Percentiles rank a stretch among this genome's conserved stretches.
Evolutionary conservation across 2,888 invertebrate species (phyloP).

Genomic region (Melangyna quadrimaculata): DNA sequence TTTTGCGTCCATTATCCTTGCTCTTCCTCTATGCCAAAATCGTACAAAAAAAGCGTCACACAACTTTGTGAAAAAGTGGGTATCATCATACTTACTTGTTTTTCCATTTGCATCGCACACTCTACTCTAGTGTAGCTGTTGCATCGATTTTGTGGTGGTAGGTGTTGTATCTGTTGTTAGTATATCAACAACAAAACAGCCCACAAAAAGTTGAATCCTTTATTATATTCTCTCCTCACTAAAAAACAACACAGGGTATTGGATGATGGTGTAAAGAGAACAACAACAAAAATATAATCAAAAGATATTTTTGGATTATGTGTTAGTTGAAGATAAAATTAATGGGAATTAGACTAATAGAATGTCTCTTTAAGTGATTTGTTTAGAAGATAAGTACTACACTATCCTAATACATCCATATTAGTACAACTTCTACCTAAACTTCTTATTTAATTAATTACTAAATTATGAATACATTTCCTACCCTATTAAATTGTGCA

Average conservation of each 20-base stretch:
- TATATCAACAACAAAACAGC: conserved; percentile 36
- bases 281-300: background rate
- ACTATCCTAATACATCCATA: too few species aligned
- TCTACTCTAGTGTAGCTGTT: conserved; percentile 11
- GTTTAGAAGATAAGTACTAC: too few species aligned
- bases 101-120: conserved; percentile 29
- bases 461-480: too few species aligned
- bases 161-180: conserved; percentile 1
- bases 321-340: too few species aligned
- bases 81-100: background rate
- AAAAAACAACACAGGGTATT: conserved; percentile 15
- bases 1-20: conserved; percentile 23
- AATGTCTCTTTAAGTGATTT: too few species aligned
- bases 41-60: conserved; percentile 16
- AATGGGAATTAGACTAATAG: too few species aligned
- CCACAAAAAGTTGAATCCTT: conserved; percentile 51
- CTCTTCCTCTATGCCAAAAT: background rate
- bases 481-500: too few species aligned
- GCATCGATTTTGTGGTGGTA: conserved; percentile 38
- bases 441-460: too few species aligned
- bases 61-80: background rate
- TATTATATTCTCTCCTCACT: conserved; percentile 36
- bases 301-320: background rate
- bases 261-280: conserved; percentile 2
- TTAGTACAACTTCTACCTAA: too few species aligned